Evolutionary conservation across 2,888 invertebrate species (phyloP).

Genomic region (Limnephilus auricula): DNA sequence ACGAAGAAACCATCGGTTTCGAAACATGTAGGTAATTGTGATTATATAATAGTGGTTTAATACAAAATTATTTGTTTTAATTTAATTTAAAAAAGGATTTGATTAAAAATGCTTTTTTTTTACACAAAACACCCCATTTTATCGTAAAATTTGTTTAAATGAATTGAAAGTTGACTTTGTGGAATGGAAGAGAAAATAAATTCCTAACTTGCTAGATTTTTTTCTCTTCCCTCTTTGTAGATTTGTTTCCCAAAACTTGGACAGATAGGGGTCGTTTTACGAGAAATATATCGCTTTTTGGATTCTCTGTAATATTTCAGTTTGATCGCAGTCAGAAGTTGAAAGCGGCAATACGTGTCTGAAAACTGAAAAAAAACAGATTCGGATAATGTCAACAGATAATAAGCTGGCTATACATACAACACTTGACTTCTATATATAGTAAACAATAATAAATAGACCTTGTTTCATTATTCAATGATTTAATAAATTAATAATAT

Average conservation of each 20-base stretch:
- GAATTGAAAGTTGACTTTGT: neutral
- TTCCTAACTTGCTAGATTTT: neutral
- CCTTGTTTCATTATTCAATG: neutral
- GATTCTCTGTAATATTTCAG: slow-evolving; percentile 8
- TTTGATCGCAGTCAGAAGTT: neutral
- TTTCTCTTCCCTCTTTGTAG: neutral
- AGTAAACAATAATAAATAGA: neutral
- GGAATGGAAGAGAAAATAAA: slow-evolving; percentile 22
- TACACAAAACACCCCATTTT: neutral
- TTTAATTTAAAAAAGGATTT: neutral
- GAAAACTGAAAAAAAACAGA: slow-evolving; percentile 34
- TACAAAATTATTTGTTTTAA: too few relatives aligned
- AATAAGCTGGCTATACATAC: neutral
- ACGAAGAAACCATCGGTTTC: too few relatives aligned
- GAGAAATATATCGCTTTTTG: slow-evolving; percentile 6
- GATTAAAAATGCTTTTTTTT: neutral
- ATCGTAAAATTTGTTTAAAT: neutral
- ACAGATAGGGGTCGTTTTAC: slow-evolving; percentile 15
- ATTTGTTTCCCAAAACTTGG: slow-evolving; percentile 32
- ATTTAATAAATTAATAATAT: neutral
- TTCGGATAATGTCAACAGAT: neutral
- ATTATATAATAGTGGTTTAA: too few relatives aligned
- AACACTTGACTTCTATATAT: neutral
- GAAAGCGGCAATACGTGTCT: neutral
- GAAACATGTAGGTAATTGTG: too few relatives aligned